Conservation (phyloP, 2,888 invertebrate genomes). For the Eupithecia vulgata region DNA sequence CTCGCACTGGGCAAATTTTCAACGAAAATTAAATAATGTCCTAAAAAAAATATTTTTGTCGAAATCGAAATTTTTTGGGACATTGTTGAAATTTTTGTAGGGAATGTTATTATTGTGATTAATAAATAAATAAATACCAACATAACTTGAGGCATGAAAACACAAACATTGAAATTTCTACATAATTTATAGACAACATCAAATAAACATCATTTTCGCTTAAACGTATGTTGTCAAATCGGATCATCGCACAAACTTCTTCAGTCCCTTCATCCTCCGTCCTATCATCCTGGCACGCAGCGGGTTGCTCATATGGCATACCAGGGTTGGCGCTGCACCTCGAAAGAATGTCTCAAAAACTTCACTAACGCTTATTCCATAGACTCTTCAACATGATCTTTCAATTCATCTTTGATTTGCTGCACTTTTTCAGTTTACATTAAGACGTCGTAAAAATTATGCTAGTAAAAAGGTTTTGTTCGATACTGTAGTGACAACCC, state of each 20-base stretch:
- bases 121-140: too few species aligned
- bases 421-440: not conserved
- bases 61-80: too few species aligned
- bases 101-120: too few species aligned
- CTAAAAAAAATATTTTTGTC: too few species aligned
- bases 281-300: slow-evolving; percentile 32
- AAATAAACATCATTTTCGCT: slow-evolving; percentile 20
- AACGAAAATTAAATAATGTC: too few species aligned
- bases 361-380: slow-evolving; percentile 1
- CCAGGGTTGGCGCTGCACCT: slow-evolving; percentile 22
- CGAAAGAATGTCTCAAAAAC: slow-evolving; percentile 3
- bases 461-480: not conserved
- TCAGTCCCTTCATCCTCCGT: slow-evolving; percentile 29
- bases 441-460: not conserved
- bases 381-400: not conserved
- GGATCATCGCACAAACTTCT: slow-evolving; percentile 31
- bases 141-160: not conserved
- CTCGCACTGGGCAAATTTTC: too few species aligned
- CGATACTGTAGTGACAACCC: slow-evolving; percentile 27
- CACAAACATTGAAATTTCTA: not conserved
- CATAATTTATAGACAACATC: slow-evolving; percentile 20
- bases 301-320: slow-evolving; percentile 21
- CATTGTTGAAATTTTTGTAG: too few species aligned
- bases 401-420: not conserved
- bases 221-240: slow-evolving; percentile 35